Base-by-base conservation (phyloP, 2,888 invertebrate species). In the Priocnemis perturbator region DNA sequence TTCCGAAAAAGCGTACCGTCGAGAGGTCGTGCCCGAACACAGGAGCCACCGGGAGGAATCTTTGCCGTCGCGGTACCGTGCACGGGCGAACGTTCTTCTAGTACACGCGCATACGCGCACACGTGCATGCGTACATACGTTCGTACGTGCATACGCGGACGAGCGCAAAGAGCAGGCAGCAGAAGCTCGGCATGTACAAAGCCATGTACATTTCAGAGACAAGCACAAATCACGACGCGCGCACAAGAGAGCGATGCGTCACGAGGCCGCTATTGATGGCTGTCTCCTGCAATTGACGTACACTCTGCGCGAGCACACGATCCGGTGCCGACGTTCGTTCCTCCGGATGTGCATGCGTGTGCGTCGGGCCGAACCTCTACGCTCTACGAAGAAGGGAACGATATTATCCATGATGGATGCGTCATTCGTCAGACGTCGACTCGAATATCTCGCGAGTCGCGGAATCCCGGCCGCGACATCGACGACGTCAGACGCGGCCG, bases 271-370 rank as follows among this genome's bases (percentile, higher is more conserved):
- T 76, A 76, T 81, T 76, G 81, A 81, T 77, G 77, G 76, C 79
- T 81, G 81, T 81, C 81, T 76, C 72, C 81, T 77, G 79, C 71
- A 69, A 76, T 77, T 81, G 81, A 81, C 81, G 74, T 77, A 61
- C 62, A 59, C 62, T 67, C 56, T 65, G 58, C 50, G 67, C 55
- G 58, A 64, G 55, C 44, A 44, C 62, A 45, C 58, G 20, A 58
- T 58, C 62, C 44, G 26, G 60, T 47, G 26, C 5, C 17, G 17
- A 37, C 17, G n/a, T 11, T 37, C 37, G 37, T 37, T 37, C 37
- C n/a, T n/a, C 37, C 37, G 37, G 37, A 37, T n/a, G 30, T n/a
- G 57, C 21, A 37, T 30, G 57, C n/a, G n/a, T n/a, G 57, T n/a
- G 37, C 53, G 64, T 11, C 48, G 30, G n/a, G 57, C 48, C 44